Evolutionary conservation across 2,888 invertebrate genomes (phyloP).

Genomic region (Patella depressa): DNA sequence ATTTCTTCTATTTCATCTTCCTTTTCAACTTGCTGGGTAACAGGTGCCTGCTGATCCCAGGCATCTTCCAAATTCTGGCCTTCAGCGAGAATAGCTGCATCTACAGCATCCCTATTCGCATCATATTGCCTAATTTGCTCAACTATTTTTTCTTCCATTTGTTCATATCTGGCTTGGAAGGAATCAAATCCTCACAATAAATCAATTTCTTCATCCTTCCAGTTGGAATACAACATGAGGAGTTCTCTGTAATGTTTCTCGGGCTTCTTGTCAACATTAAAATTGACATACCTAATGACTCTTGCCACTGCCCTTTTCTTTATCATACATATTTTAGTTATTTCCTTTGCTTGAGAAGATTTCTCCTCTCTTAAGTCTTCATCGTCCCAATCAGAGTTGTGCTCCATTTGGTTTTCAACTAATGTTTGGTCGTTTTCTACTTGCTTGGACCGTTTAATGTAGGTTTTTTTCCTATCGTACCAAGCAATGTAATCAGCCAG

Average conservation of each 20-base stretch:
- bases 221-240: conserved; percentile 45
- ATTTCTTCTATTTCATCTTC: neutral
- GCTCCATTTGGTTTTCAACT: too few species aligned
- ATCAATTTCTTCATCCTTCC: conserved; percentile 53
- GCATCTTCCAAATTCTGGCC: conserved; percentile 31
- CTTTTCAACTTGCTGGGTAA: neutral
- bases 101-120: conserved; percentile 28
- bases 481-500: conserved; percentile 38
- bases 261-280: conserved; percentile 40
- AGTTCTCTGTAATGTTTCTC: conserved; percentile 54
- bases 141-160: conserved; percentile 20
- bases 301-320: conserved; percentile 5
- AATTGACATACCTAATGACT: conserved; percentile 41
- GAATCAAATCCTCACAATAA: conserved; percentile 5
- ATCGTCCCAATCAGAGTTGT: too few species aligned
- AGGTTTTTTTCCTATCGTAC: conserved; percentile 19
- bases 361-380: neutral
- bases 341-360: conserved; percentile 25
- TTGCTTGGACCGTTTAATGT: neutral
- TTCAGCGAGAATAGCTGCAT: conserved; percentile 27
- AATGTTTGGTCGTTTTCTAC: too few species aligned
- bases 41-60: conserved; percentile 32
- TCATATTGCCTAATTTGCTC: conserved; percentile 28
- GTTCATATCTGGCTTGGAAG: neutral
- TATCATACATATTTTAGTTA: conserved; percentile 16